phyloP scores from a whole-genome alignment of 2,797 vertebrate genomes.

The Phyllotis vaccarum region DNA sequence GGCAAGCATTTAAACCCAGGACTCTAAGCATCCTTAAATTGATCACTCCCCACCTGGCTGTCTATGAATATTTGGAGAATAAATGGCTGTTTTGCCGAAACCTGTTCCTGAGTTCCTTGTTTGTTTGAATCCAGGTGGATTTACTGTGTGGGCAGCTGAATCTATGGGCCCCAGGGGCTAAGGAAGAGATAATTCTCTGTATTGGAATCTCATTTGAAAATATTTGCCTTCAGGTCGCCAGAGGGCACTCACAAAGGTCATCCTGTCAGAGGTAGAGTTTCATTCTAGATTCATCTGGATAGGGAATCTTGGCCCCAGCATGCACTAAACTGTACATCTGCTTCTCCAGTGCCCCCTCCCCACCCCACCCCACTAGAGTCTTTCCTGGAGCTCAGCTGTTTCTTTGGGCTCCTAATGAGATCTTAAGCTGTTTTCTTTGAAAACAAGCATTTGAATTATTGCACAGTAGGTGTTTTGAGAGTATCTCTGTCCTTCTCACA shows the following conservation, averaged over 20 bases:
- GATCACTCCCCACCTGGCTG: neutral
- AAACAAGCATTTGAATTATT: neutral
- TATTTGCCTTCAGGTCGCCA: neutral
- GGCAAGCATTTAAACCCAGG: neutral
- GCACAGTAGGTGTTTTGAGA: neutral
- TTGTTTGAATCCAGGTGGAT: neutral
- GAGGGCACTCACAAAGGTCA: neutral
- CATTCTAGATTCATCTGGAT: no score
- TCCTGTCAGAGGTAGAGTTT: neutral
- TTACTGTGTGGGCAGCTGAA: neutral
- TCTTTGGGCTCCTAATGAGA: neutral
- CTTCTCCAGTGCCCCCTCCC: neutral
- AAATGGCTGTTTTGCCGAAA: neutral
- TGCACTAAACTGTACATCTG: neutral
- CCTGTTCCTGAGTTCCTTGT: neutral
- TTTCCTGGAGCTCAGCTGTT: neutral
- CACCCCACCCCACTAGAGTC: neutral
- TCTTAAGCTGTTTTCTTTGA: neutral
- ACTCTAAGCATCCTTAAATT: rapidly evolving
- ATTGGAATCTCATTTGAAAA: neutral
- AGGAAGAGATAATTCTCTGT: neutral
- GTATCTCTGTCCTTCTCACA: neutral
- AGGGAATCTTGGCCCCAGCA: no score
- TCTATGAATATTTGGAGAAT: neutral
- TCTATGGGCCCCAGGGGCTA: neutral